A percentile compares a stretch with the other conserved stretches of the same genome.
Conservation (phyloP, 2,797 vertebrate species). For the Poeciliopsis presidionis region DNA sequence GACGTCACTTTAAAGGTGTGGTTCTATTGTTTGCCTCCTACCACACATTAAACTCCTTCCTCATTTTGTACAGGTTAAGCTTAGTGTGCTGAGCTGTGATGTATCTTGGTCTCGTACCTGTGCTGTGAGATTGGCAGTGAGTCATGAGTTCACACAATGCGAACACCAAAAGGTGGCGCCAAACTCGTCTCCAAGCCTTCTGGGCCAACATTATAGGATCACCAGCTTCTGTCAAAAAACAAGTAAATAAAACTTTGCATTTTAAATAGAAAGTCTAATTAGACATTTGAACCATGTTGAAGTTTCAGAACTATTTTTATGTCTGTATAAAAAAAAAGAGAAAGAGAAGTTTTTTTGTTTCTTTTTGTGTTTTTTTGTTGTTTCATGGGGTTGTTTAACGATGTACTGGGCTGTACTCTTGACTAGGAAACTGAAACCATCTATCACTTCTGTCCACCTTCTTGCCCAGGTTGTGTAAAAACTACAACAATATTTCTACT, state of each 20-base stretch:
- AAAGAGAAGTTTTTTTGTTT: no score
- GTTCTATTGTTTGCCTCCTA: background rate
- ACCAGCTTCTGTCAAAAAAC: background rate
- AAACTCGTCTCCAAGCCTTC: background rate
- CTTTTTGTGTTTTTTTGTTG: no score
- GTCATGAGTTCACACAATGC: background rate
- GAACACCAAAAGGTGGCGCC: background rate
- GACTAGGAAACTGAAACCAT: no score
- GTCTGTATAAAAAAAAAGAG: no score
- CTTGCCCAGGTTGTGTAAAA: no score
- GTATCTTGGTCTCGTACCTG: conserved; percentile 11
- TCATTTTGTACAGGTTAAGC: background rate
- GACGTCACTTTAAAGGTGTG: background rate
- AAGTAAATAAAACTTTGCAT: background rate
- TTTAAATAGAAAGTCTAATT: background rate
- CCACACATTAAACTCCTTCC: background rate
- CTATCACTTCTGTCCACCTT: no score
- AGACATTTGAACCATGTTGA: background rate
- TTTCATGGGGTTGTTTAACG: background rate
- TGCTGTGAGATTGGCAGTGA: background rate
- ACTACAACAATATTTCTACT: background rate
- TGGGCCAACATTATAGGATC: background rate
- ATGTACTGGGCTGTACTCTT: background rate
- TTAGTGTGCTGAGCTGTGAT: background rate
- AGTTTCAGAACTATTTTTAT: background rate